Percentiles rank a stretch among this genome's conserved stretches.
These are phyloP conservation scores for Euschistus heros DNA, from an alignment of 1,140 invertebrate genomes.

Conservation along the genomic window DNA sequence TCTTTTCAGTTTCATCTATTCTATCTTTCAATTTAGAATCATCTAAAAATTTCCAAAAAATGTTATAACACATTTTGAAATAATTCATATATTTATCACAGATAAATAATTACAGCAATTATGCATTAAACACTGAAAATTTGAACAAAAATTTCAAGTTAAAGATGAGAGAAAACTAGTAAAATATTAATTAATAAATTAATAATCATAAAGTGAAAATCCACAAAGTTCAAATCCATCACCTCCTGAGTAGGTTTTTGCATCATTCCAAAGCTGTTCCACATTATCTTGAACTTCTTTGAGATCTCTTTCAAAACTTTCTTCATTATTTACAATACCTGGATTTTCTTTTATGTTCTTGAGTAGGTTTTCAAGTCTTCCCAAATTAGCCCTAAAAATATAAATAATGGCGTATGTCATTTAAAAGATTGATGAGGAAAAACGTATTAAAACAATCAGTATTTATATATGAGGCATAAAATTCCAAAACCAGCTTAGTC, in stretches of 20 bases:
- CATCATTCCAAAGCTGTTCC: slow-evolving; percentile 55
- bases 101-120: slow-evolving; percentile 3
- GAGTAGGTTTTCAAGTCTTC: slow-evolving; percentile 56
- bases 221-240: slow-evolving; percentile 20
- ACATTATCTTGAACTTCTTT: slow-evolving; percentile 59
- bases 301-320: slow-evolving; percentile 64
- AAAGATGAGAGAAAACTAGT: no score
- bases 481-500: no score
- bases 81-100: slow-evolving; percentile 3
- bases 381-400: slow-evolving; percentile 48
- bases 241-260: slow-evolving; percentile 52
- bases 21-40: slow-evolving; percentile 53
- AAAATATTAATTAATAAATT: no score
- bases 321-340: slow-evolving; percentile 68
- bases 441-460: no score
- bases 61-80: neutral
- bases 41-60: slow-evolving; percentile 35
- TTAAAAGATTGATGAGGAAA: no score
- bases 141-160: no score
- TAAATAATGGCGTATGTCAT: no score
- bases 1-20: slow-evolving; percentile 52
- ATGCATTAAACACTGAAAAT: slow-evolving; percentile 19
- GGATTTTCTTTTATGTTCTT: slow-evolving; percentile 59
- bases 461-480: no score
- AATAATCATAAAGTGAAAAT: no score